These are phyloP conservation scores for Trogon melanurus DNA, from an alignment of 2,113 vertebrate species.

Conservation along the genomic window DNA sequence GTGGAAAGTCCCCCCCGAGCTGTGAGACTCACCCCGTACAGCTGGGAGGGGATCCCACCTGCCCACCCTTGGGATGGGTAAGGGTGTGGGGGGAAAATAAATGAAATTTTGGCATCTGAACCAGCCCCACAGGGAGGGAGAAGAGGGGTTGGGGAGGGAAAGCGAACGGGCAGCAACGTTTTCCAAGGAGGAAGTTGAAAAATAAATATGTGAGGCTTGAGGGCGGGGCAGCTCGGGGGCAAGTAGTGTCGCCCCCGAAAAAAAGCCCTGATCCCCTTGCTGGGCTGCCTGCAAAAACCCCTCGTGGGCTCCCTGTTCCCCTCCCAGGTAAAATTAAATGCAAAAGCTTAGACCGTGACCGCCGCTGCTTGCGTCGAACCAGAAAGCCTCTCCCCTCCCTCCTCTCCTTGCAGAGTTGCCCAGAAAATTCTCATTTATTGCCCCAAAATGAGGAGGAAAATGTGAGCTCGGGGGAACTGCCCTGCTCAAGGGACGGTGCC, in stretches of 20 bases:
- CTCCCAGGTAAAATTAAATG: not conserved
- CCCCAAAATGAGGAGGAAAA: not conserved
- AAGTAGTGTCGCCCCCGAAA: not conserved
- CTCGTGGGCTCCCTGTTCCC: not conserved
- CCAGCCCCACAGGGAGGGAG: not conserved
- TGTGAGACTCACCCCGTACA: rapidly evolving
- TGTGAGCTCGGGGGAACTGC: too few relatives aligned
- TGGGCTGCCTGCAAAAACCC: not conserved
- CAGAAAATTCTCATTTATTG: not conserved
- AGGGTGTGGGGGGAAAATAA: not conserved
- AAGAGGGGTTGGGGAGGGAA: not conserved
- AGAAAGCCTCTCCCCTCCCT: not conserved
- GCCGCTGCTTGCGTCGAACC: rapidly evolving
- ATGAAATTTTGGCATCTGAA: not conserved
- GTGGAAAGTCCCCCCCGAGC: not conserved
- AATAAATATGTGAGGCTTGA: not conserved
- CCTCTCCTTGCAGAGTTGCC: not conserved
- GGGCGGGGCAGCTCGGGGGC: rapidly evolving
- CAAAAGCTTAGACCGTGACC: not conserved
- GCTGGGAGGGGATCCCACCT: too few relatives aligned
- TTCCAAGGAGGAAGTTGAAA: not conserved
- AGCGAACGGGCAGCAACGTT: rapidly evolving
- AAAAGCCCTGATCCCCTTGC: rapidly evolving
- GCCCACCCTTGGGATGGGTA: not conserved
- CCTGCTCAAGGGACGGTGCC: rapidly evolving